Evolutionary conservation across 2,797 vertebrate genomes (phyloP).

Genomic region (Malacoctenus gilli): DNA sequence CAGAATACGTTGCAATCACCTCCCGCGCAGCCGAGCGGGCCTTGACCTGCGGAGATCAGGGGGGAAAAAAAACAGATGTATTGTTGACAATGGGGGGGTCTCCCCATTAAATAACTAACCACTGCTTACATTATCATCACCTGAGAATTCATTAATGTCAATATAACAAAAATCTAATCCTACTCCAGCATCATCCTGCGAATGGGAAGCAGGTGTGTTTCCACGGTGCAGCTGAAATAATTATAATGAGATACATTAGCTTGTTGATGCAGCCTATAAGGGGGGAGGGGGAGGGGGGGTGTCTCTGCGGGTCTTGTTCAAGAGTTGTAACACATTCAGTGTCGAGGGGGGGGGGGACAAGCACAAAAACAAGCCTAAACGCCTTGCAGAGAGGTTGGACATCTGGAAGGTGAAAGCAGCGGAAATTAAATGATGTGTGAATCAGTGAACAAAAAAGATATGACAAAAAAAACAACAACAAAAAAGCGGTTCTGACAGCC

Average conservation of each 20-base stretch:
- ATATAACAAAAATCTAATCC: constrained; percentile 2
- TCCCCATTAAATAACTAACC: constrained; percentile 14
- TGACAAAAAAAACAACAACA: not conserved
- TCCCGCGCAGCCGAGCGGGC: constrained; percentile 93
- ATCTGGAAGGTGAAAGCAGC: not conserved
- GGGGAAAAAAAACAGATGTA: constrained; percentile 2
- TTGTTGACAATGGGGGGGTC: not conserved
- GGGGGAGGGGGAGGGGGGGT: not conserved
- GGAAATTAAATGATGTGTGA: not conserved
- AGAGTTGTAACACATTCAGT: not conserved
- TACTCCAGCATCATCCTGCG: constrained; percentile 5
- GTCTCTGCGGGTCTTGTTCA: not conserved
- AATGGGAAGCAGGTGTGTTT: constrained; percentile 19
- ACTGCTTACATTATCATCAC: constrained; percentile 6
- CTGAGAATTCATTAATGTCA: not conserved
- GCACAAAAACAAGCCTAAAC: not conserved
- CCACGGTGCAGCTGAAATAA: constrained; percentile 3
- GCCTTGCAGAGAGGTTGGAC: not conserved
- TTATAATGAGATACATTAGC: constrained; percentile 3
- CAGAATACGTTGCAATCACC: constrained; percentile 95
- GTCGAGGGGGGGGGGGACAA: not conserved
- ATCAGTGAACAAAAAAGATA: not conserved
- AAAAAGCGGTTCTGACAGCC: not conserved
- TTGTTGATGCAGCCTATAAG: not conserved
- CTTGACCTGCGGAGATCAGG: constrained; percentile 85